Base-by-base conservation (phyloP, 1,140 invertebrate genomes). In the Platyscapa corneri region DNA sequence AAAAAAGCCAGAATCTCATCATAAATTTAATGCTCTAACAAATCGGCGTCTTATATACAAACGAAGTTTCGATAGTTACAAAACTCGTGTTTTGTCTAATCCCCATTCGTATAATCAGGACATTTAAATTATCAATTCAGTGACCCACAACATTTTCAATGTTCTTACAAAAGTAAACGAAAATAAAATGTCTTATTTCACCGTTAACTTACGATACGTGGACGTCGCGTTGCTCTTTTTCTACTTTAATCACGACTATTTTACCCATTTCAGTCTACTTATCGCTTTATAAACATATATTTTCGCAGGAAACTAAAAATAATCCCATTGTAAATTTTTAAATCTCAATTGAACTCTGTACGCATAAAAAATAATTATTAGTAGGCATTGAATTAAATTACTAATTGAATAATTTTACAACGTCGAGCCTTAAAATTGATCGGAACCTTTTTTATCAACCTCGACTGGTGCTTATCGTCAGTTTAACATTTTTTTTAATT, bases 131-230 rank as follows among this genome's bases (percentile, higher is more conserved):
- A 84, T 84, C 83, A n/a, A 76, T 65, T 84, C 75, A 84, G 46
- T 79, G 83, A 84, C 83, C 76, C 65, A 49, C n/a, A 39, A 79
- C 76, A 79, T 56, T 84, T 78, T 79, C 83, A 84, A 79, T 79
- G 74, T 84, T 84, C 76, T 60, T 72, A 34, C 42, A 32, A 53
- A 49, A 74, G 5, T 10, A 74, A 42, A 42, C 30, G 64, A 32
- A 67, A 34, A 32, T 34, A 34, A 34, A 67, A 14, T 10, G 6
- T 67, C 0, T 34, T 67, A 34, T 67, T 67, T 67, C 18, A 67
- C 64, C 23, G 64, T 18, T 32, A 34, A 14, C 16, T 32, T 67
- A 34, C 3, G 3, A 65, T 65, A 30, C n/a, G 5, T 30, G n/a
- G n/a, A 65, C 7, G 60, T 30, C 5, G n/a, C 3, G 27, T 65